Evolutionary conservation across 2,797 vertebrate genomes (phyloP).

Genomic region (Pangasius krempfi): DNA sequence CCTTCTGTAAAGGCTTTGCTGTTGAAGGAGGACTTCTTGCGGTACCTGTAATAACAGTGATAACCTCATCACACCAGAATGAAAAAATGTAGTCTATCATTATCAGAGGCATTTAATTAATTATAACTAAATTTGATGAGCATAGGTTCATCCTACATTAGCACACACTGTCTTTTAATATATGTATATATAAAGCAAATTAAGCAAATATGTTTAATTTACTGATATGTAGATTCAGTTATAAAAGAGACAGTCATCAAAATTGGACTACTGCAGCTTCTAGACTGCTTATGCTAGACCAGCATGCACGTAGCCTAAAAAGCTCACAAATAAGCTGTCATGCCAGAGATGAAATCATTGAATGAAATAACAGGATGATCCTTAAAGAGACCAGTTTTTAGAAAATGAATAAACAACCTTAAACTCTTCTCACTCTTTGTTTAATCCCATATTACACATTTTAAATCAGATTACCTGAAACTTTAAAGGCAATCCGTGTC

Average conservation of each 20-base stretch:
- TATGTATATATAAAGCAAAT: not conserved
- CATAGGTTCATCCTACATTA: not conserved
- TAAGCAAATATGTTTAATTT: not conserved
- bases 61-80: not conserved
- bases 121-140: not conserved
- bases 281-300: not conserved
- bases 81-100: not conserved
- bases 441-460: not conserved
- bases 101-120: not conserved
- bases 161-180: not conserved
- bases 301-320: not conserved
- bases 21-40: constrained; percentile 91
- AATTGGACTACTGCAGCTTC: not conserved
- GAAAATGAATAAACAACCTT: not conserved
- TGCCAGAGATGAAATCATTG: not conserved
- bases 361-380: not conserved
- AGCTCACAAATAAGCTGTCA: not conserved
- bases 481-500: not conserved
- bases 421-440: not conserved
- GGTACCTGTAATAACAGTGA: constrained; percentile 75
- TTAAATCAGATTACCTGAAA: not conserved
- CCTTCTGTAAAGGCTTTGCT: constrained; percentile 91
- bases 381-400: not conserved
- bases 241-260: not conserved
- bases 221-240: not conserved